Conservation (phyloP, 2,113 vertebrate species). For the Anseranas semipalmata region DNA sequence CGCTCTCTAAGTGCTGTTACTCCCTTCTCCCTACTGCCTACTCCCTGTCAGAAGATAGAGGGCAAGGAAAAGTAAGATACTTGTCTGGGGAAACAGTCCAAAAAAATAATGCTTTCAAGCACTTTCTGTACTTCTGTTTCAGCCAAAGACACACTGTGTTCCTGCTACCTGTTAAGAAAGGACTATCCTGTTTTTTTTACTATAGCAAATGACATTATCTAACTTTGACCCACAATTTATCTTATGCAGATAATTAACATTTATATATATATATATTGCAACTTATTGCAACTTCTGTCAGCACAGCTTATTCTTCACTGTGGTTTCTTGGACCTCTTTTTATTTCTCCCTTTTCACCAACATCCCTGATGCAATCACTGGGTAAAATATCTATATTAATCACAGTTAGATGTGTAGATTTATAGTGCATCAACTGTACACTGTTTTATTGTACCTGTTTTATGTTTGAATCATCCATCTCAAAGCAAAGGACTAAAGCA, state of each 20-base stretch:
- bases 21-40: neutral
- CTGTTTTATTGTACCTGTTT: neutral
- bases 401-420: constrained; percentile 49
- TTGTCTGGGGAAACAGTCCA: neutral
- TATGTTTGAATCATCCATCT: constrained; percentile 28
- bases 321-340: constrained; percentile 31
- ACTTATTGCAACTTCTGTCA: neutral
- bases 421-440: constrained; percentile 6
- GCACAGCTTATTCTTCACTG: neutral
- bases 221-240: neutral
- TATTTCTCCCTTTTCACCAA: neutral
- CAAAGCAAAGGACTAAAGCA: constrained; percentile 10
- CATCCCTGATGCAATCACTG: neutral
- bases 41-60: neutral
- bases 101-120: neutral
- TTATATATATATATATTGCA: neutral
- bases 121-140: neutral
- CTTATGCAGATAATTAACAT: neutral
- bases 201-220: constrained; percentile 1
- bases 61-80: neutral
- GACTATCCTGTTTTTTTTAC: neutral
- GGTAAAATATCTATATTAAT: constrained; percentile 43
- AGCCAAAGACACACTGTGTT: neutral
- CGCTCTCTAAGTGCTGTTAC: neutral
- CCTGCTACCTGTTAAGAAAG: neutral